Base-by-base conservation (phyloP, 2,888 invertebrate genomes). In the Leptopterna dolabrata region DNA sequence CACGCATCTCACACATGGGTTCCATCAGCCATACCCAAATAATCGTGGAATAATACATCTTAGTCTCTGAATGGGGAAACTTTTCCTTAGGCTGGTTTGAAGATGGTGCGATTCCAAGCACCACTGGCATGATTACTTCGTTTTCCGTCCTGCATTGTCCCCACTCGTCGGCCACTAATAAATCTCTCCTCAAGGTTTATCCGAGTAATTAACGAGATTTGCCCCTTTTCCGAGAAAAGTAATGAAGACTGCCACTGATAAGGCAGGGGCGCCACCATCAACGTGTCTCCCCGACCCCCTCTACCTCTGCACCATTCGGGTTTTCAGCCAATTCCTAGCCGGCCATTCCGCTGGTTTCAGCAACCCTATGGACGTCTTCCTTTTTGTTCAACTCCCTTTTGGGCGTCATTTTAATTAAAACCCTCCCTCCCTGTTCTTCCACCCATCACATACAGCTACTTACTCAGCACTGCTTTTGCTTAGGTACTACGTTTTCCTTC, bases 171-270 rank as follows among this genome's bases (percentile, higher is more conserved):
- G 47, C 63, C 24, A 27, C n/a, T 63, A 63, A 63, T 19, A 19
- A n/a, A 11, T 63, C 63, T 51, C 51, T 51, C 51, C 4, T n/a
- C 51, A 19, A 51, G 51, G n/a, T n/a, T 36, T n/a, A 51, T n/a
- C 63, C 63, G 63, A 63, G 63, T 63, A 63, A 63, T 63, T 63
- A 63, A 63, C 63, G 63, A 63, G 63, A 27, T 51, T 51, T 51
- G 51, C 27, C 63, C 63, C 63, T 24, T 7, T 27, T 63, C 24
- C 63, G 63, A 19, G 63, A 27, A 27, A 63, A 63, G 63, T 63
- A 63, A 63, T 63, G 63, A 63, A 63, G 24, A 24, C 63, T 11
- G 63, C 63, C 24, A 27, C 63, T 63, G 63, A 63, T 63, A 63
- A 63, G 63, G 63, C 63, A 7, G 63, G 27, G 1, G 63, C 63